phyloP scores from a whole-genome alignment of 2,797 vertebrate species.

The Adelosebastes latens region DNA sequence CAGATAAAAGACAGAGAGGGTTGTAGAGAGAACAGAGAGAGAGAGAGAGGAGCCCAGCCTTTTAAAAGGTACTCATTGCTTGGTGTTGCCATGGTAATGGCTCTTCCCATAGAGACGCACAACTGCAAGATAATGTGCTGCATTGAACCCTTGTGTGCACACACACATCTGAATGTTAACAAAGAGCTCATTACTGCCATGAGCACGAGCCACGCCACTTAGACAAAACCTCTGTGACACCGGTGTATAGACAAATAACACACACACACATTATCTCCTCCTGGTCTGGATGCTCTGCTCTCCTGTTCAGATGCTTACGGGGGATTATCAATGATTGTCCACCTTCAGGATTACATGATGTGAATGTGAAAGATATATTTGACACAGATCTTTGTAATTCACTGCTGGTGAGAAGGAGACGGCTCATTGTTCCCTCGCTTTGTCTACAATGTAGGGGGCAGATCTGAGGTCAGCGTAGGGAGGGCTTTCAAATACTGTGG shows the following conservation, averaged over 20 bases:
- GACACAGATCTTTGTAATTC: neutral
- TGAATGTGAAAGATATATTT: slow-evolving; percentile 4
- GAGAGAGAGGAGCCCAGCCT: slow-evolving; percentile 26
- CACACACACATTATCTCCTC: neutral
- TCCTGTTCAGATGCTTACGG: neutral
- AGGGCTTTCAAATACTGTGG: neutral
- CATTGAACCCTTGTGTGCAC: neutral
- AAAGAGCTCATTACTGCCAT: slow-evolving; percentile 27
- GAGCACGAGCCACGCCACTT: neutral
- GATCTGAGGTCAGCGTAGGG: neutral
- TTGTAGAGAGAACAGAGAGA: neutral
- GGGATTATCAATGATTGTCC: neutral
- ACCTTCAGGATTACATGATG: slow-evolving; percentile 2
- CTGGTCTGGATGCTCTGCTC: neutral
- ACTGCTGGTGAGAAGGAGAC: neutral
- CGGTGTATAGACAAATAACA: neutral
- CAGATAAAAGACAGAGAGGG: slow-evolving; percentile 46
- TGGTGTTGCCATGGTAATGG: slow-evolving; percentile 67
- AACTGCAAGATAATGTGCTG: slow-evolving; percentile 25
- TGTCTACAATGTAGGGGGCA: neutral
- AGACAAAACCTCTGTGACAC: neutral
- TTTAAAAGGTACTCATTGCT: slow-evolving; percentile 55
- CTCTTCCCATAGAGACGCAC: slow-evolving; percentile 23
- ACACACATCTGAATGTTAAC: slow-evolving; percentile 4
- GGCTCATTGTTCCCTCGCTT: neutral